Evolutionary conservation across 2,113 vertebrate species (phyloP).

Genomic region (Pseudolaguvia tuberculata): DNA sequence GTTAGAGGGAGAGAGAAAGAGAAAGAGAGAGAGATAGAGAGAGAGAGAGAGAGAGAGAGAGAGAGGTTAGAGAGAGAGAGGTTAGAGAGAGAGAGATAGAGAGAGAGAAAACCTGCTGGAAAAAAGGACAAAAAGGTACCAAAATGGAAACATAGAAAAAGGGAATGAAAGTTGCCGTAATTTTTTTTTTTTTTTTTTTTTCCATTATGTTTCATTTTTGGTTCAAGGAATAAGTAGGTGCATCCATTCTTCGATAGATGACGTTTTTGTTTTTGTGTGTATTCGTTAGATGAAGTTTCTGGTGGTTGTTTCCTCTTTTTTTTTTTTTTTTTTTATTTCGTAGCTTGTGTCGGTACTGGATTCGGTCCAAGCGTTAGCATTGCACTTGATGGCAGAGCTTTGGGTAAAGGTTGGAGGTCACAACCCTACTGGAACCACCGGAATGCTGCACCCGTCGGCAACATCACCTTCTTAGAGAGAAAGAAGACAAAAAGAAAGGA

Average conservation of each 20-base stretch:
- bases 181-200: slow-evolving; percentile 59
- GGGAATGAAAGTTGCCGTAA: slow-evolving; percentile 98
- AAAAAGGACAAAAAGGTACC: slow-evolving; percentile 77
- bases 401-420: slow-evolving; percentile 73
- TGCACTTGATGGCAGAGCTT: slow-evolving; percentile 98
- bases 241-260: slow-evolving; percentile 82
- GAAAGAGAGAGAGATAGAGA: too few species aligned
- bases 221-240: slow-evolving; percentile 97
- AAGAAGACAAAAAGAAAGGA: slow-evolving; percentile 50
- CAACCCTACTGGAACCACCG: slow-evolving; percentile 97
- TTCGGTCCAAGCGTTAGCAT: slow-evolving; percentile 93
- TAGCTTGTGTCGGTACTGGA: slow-evolving; percentile 93
- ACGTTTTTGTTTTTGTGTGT: slow-evolving; percentile 51
- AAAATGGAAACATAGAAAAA: slow-evolving; percentile 95
- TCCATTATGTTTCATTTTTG: slow-evolving; percentile 86
- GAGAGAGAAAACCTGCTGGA: slow-evolving; percentile 71
- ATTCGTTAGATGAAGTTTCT: slow-evolving; percentile 41
- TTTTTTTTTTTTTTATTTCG: slow-evolving; percentile 60
- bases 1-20: too few species aligned
- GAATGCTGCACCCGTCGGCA: slow-evolving; percentile 96
- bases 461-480: slow-evolving; percentile 95
- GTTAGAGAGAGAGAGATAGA: too few species aligned
- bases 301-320: slow-evolving; percentile 39
- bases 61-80: too few species aligned
- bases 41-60: too few species aligned